These are phyloP conservation scores for Dendrocincla fuliginosa DNA, from an alignment of 2,797 vertebrate genomes.

Conservation along the genomic window DNA sequence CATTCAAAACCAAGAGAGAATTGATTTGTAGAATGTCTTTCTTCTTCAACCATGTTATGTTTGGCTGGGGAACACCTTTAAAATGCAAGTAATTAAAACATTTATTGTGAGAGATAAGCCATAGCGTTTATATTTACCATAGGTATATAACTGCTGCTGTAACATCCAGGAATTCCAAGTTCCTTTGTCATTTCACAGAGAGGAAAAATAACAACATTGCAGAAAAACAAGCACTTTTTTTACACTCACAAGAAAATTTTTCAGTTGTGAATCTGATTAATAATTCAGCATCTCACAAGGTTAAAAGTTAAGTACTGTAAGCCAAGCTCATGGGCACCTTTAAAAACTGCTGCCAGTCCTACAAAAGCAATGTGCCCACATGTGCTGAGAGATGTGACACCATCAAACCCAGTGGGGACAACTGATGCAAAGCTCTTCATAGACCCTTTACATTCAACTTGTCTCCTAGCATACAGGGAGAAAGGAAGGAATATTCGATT, in stretches of 20 bases:
- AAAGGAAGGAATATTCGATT: background rate
- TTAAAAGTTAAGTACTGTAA: background rate
- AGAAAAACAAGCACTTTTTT: background rate
- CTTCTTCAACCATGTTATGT: slow-evolving; percentile 81
- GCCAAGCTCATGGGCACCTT: background rate
- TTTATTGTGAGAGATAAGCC: background rate
- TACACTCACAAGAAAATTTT: background rate
- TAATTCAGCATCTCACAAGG: background rate
- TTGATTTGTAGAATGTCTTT: slow-evolving; percentile 51
- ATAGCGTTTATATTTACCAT: background rate
- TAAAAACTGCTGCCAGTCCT: background rate
- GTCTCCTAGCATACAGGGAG: background rate
- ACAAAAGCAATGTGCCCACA: fast-evolving
- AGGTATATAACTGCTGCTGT: fast-evolving
- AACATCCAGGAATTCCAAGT: background rate
- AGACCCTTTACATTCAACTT: background rate
- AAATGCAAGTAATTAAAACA: slow-evolving; percentile 4
- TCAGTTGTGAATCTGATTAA: background rate
- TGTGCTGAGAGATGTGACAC: background rate
- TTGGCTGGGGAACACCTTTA: slow-evolving; percentile 84
- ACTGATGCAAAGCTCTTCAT: background rate
- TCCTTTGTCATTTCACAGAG: background rate
- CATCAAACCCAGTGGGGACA: background rate
- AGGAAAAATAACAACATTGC: background rate
- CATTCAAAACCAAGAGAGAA: slow-evolving; percentile 73